Percentiles rank a stretch among this genome's conserved stretches.
Conservation (phyloP, 2,888 invertebrate genomes). For the Tanypteryx hageni region DNA sequence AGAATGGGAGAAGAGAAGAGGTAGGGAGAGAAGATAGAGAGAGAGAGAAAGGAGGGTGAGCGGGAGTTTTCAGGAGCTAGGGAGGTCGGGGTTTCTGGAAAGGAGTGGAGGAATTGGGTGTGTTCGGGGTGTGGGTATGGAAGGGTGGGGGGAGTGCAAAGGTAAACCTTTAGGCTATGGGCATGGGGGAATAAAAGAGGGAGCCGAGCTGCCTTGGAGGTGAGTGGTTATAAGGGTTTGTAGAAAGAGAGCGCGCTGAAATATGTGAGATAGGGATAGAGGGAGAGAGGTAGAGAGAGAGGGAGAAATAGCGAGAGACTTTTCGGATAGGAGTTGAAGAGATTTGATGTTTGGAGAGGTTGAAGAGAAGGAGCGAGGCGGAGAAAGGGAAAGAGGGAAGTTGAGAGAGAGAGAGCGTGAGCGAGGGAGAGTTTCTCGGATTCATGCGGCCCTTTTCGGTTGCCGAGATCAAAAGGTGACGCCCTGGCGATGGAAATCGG, state of each 20-base stretch:
- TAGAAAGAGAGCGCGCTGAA: conserved; percentile 5
- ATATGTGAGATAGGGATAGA: not conserved
- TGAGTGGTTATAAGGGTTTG: conserved; percentile 28
- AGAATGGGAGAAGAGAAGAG: not conserved
- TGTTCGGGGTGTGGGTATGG: too few species aligned
- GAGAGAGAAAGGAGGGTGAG: not conserved
- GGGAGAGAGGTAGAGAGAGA: not conserved
- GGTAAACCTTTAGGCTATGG: too few species aligned
- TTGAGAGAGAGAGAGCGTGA: not conserved
- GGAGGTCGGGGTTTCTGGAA: too few species aligned
- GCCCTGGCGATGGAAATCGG: not conserved
- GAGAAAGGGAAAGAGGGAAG: not conserved
- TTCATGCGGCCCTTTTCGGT: not conserved
- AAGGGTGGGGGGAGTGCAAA: too few species aligned
- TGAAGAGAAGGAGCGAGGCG: not conserved
- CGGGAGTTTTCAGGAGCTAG: too few species aligned
- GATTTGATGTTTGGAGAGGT: conserved; percentile 28
- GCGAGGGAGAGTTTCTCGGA: not conserved
- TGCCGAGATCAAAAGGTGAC: conserved; percentile 13
- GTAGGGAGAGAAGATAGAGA: not conserved
- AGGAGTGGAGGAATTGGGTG: too few species aligned
- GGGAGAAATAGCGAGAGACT: not conserved
- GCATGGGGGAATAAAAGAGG: not conserved
- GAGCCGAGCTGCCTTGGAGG: not conserved
- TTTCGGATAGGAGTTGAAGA: conserved; percentile 26